phyloP scores from a whole-genome alignment of 2,113 vertebrate genomes.

The Salvelinus sp. region DNA sequence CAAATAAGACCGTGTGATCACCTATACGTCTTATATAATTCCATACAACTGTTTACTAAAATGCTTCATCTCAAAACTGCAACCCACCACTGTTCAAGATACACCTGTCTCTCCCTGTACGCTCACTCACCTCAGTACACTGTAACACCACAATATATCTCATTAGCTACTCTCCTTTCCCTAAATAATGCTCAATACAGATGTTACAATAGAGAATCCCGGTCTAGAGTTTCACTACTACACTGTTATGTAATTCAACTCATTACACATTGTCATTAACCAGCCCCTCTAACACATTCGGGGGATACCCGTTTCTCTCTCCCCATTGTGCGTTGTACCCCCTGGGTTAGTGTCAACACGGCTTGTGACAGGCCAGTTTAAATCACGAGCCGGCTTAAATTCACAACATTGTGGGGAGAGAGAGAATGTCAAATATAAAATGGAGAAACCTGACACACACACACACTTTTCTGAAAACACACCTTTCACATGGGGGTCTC shows the following conservation, averaged over 20 bases:
- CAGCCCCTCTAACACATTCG: slow-evolving; percentile 37
- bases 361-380: slow-evolving; percentile 36
- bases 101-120: slow-evolving; percentile 44
- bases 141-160: background rate
- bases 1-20: no score
- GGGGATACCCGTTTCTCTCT: slow-evolving; percentile 53
- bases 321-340: slow-evolving; percentile 58
- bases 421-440: slow-evolving; percentile 16
- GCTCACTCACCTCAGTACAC: background rate
- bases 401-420: background rate
- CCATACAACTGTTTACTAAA: no score
- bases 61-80: no score
- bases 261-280: slow-evolving; percentile 21
- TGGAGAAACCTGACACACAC: no score
- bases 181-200: background rate
- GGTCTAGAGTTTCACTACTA: slow-evolving; percentile 54
- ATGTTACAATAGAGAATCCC: slow-evolving; percentile 12
- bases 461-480: slow-evolving; percentile 30
- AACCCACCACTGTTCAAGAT: slow-evolving; percentile 19
- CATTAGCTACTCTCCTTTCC: background rate
- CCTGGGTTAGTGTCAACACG: slow-evolving; percentile 57
- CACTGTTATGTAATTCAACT: slow-evolving; percentile 66
- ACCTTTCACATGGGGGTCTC: slow-evolving; percentile 65
- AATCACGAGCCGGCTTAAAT: slow-evolving; percentile 5
- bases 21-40: no score